Evolutionary conservation across 2,797 vertebrate species (phyloP), one percentile per base, ranked within the genome.

Genomic region (Crocidura indochinensis): DNA sequence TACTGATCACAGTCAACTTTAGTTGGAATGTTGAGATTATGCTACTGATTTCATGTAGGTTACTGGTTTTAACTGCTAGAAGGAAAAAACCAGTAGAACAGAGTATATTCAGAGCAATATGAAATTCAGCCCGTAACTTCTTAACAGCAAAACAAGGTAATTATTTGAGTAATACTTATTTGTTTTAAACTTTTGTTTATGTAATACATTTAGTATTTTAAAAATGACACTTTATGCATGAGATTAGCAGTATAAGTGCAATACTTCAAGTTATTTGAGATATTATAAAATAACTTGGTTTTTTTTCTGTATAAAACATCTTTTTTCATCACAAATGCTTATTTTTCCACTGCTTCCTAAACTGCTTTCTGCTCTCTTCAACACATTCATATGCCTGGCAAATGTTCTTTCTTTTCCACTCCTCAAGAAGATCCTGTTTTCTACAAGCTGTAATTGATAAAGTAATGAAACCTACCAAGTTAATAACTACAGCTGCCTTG

Each of bases 11-110:
- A 26, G 51, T 81, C 69, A 90, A 65, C 56, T 73, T 90, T 89
- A 77, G 88, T 38, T 92, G 86, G 95, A 94, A 95, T 95, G 88
- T 93, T 96, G 87, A 72, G 82, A 74, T 90, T 86, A 78, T 89
- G 94, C 93, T 97, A 82, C 95, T 95, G 92, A 93, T 95, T 96
- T 96, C 91, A 94, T 96, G 72, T 94, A 96, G 94, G 96, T 96
- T 97, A 95, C 95, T 94, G 96, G 96, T 97, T 97, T 97, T 97
- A 97, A 97, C 97, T 94, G 49, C 92, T 95, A 90, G 94, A 87
- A 93, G 56, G 27, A 95, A 97, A 97, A 95, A 95, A 92, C 92
- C 94, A 94, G 94, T 97, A 92, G 92, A 95, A 94, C 96, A 97
- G 95, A 97, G 95, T 88, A 89, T 93, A 96, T 93, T 97, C 94